Base-by-base conservation (phyloP, 1,140 invertebrate species). In the Branchinecta lindahli region DNA sequence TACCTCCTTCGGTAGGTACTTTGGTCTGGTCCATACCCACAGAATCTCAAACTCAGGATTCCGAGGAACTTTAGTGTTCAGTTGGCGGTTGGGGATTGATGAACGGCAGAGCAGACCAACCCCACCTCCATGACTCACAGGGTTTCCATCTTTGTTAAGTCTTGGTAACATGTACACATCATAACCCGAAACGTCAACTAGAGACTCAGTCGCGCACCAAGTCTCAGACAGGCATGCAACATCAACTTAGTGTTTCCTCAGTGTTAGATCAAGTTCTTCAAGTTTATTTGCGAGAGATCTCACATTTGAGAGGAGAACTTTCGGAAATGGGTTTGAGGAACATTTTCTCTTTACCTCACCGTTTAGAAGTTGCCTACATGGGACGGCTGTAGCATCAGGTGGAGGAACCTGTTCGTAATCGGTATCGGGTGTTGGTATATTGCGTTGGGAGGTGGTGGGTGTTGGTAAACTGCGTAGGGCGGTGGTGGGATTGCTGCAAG, bases 21-120 rank as follows among this genome's bases (percentile, higher is more conserved):
- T n/a, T n/a, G n/a, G 47, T 52, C n/a, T 52, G n/a, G 47, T 52
- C n/a, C 47, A 52, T 52, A 52, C 47, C 47, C 47, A 52, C 47
- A 52, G 47, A 52, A 52, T 52, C n/a, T 52, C n/a, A 52, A 52
- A n/a, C 47, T n/a, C 47, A 52, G 47, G n/a, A 52, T n/a, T 52
- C 47, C 47, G 47, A 52, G 47, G 47, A 52, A 52, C 47, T 52
- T 52, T 52, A 52, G 47, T 52, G n/a, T 52, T 52, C 9, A 52
- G 47, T 52, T 9, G 47, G 9, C 47, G n/a, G 47, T 52, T 9
- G 47, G 47, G 47, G 47, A 52, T 52, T 52, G 47, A 52, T 52
- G 47, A n/a, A 52, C 47, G n/a, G 47, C n/a, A 52, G 47, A 52
- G 47, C 47, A 52, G 47, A n/a, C n/a, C 47, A 52, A 52, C 47